phyloP scores from a whole-genome alignment of 2,113 vertebrate genomes.

The Nematolebias whitei region DNA sequence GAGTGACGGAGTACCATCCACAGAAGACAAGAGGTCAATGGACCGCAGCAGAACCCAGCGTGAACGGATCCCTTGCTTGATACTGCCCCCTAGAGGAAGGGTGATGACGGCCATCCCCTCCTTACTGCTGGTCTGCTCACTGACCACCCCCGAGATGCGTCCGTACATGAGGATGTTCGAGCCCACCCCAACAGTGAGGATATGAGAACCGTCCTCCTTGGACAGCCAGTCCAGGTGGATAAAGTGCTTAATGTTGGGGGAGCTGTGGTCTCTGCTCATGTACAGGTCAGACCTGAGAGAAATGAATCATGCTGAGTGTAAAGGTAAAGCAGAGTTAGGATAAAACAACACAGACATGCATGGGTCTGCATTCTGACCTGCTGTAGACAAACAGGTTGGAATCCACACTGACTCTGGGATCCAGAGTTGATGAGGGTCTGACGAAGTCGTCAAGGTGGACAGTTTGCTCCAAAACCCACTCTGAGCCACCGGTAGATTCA shows the following conservation, averaged over 20 bases:
- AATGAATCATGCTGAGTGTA: slow-evolving; percentile 56
- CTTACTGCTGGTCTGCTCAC: slow-evolving; percentile 90
- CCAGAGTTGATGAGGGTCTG: slow-evolving; percentile 87
- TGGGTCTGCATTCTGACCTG: slow-evolving; percentile 79
- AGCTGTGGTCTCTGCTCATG: slow-evolving; percentile 87
- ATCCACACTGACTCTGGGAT: slow-evolving; percentile 93
- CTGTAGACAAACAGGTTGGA: slow-evolving; percentile 98
- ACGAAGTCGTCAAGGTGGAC: slow-evolving; percentile 93
- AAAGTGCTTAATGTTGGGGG: slow-evolving; percentile 95
- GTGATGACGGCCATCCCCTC: slow-evolving; percentile 95
- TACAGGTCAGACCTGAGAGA: slow-evolving; percentile 88
- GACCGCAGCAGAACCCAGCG: slow-evolving; percentile 94
- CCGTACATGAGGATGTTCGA: slow-evolving; percentile 98
- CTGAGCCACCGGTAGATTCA: slow-evolving; percentile 96
- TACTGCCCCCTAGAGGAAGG: slow-evolving; percentile 95
- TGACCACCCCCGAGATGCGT: slow-evolving; percentile 93
- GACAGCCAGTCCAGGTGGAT: slow-evolving; percentile 99
- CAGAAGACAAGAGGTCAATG: slow-evolving; percentile 92
- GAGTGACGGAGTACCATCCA: slow-evolving; percentile 94
- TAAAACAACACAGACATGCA: background rate
- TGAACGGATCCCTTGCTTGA: slow-evolving; percentile 96
- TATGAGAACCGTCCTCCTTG: slow-evolving; percentile 98
- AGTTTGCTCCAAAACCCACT: slow-evolving; percentile 98
- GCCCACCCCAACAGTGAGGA: slow-evolving; percentile 95
- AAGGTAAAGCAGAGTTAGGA: background rate